phyloP scores from a whole-genome alignment of 2,888 invertebrate genomes.

The Leucophenga montana region DNA sequence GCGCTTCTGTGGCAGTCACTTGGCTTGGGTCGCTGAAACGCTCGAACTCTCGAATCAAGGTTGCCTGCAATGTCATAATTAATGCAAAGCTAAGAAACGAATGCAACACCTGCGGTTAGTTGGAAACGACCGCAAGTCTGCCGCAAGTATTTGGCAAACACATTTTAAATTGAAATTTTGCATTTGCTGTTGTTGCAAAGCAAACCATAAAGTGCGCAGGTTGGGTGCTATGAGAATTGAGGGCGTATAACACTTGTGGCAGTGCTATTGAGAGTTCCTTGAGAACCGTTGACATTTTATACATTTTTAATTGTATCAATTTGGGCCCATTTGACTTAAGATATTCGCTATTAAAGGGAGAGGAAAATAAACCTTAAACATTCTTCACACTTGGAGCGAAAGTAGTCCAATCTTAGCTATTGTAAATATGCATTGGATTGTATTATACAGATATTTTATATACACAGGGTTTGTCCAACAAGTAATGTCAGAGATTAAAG shows the following conservation, averaged over 20 bases:
- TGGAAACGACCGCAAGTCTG: conserved; percentile 69
- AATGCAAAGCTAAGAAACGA: conserved; percentile 73
- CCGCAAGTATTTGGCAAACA: conserved; percentile 49
- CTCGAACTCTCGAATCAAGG: conserved; percentile 25
- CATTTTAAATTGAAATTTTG: conserved; percentile 14
- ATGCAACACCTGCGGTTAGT: conserved; percentile 74
- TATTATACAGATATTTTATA: too few species aligned
- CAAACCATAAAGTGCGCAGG: not conserved
- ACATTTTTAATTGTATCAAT: conserved; percentile 57
- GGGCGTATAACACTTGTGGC: not conserved
- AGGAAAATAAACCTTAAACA: not conserved
- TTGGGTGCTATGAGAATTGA: not conserved
- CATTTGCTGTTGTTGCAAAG: conserved; percentile 4
- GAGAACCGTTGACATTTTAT: conserved; percentile 61
- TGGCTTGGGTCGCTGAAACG: not conserved
- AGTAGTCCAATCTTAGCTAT: too few species aligned
- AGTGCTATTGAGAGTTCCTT: conserved; percentile 24
- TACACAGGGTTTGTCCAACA: too few species aligned
- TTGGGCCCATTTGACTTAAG: not conserved
- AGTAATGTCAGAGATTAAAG: too few species aligned
- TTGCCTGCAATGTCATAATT: conserved; percentile 70
- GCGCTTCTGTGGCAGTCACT: not conserved
- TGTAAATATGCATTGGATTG: too few species aligned
- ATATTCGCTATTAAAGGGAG: not conserved
- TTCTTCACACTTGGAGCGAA: too few species aligned